Base-by-base conservation (phyloP, 2,113 vertebrate genomes). In the western clawed frog (Xenopus tropicalis) region DNA sequence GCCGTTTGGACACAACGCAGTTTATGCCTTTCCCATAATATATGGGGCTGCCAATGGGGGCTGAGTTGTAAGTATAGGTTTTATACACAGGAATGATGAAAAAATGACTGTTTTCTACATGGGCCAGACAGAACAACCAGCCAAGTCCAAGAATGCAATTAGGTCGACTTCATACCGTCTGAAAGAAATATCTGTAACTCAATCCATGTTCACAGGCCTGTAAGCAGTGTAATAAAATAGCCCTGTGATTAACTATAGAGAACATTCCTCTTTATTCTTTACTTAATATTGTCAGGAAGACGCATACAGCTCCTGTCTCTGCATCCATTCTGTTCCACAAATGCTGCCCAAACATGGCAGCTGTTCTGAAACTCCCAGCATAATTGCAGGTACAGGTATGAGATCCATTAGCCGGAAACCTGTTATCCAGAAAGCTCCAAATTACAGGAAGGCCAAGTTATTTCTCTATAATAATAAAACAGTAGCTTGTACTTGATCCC, bases 51-150 rank as follows among this genome's bases (percentile, higher is more conserved):
- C 62, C 62, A 56, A 67, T 64, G 23, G 51, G 61, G 72, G 20
- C 22, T 23, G 63, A 75, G 54, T 68, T 62, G 44, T 69, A 74
- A 66, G 54, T 66, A 65, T 74, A 22, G 58, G 42, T 14, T 66
- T 37, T 65, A n/a, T 44, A 64, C 19, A 51, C 29, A 37, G 23
- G 43, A 61, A 68, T 75, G 20, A 69, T 62, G 46, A 54, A 69
- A 59, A 54, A 74, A 68, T 74, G 19, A 61, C 68, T n/a, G 64
- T 20, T 66, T 66, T 66, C 17, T 43, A 46, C 44, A 66, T 25
- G 5, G 20, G 48, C n/a, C 43, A 22, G 21, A 51, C 56, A 68
- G 37, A 19, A 68, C 23, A 68, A 59, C 43, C 44, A 75, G 25
- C 21, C 25, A 61, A 61, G 43, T 54, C 21, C 12, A 68, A 69